These are phyloP conservation scores for Metaphire vulgaris DNA, from an alignment of 1,140 invertebrate genomes.

Conservation along the genomic window DNA sequence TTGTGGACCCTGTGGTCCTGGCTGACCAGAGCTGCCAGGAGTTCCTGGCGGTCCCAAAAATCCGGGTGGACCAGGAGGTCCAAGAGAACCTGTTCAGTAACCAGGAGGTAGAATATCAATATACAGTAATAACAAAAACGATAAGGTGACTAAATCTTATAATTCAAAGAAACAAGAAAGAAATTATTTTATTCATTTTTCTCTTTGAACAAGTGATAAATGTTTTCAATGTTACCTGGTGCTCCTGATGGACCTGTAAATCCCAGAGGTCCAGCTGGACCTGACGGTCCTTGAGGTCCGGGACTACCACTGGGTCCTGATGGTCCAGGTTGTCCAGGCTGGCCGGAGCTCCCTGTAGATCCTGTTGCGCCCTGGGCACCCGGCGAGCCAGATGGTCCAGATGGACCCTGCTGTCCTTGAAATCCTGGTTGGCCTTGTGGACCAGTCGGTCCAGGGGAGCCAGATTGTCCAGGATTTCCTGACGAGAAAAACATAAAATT, in stretches of 20 bases:
- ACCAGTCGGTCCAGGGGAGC: background rate
- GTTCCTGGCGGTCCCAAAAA: background rate
- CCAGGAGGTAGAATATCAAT: no score
- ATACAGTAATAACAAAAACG: no score
- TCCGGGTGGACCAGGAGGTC: constrained; percentile 8
- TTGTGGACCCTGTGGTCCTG: no score
- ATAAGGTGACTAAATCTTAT: no score
- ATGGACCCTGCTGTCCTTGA: background rate
- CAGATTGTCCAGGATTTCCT: background rate
- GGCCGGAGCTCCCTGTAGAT: constrained; percentile 8
- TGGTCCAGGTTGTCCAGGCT: constrained; percentile 16
- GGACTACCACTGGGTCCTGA: constrained; percentile 15
- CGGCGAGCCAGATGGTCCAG: constrained; percentile 16
- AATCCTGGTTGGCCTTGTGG: background rate
- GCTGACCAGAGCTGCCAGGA: no score
- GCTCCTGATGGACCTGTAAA: background rate
- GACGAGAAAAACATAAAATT: no score
- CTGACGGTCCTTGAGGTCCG: constrained; percentile 12
- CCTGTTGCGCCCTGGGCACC: constrained; percentile 17
- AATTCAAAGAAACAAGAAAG: no score
- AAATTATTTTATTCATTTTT: no score
- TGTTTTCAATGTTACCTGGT: background rate
- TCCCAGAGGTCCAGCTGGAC: constrained; percentile 11
- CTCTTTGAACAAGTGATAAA: no score
- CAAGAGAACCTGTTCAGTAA: background rate